Percentiles rank a stretch among this genome's conserved stretches.
Evolutionary conservation across 2,113 vertebrate genomes (phyloP).

Genomic region (Nicator chloris): DNA sequence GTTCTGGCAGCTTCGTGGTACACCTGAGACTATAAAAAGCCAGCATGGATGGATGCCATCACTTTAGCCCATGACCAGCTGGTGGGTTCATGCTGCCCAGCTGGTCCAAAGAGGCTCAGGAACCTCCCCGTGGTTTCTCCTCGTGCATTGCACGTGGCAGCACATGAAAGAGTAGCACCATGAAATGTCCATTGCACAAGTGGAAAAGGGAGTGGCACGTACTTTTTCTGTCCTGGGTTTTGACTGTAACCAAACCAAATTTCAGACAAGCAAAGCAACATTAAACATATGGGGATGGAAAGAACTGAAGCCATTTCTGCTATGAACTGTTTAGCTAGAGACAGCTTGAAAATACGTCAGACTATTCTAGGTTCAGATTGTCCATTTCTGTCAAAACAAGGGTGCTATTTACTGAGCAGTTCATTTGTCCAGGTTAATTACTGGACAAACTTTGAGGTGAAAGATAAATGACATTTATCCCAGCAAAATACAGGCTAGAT

Average conservation of each 20-base stretch:
- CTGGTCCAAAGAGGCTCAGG: neutral
- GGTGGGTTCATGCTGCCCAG: neutral
- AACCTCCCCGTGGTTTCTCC: neutral
- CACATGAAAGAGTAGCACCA: neutral
- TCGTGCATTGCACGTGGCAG: neutral
- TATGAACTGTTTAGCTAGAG: neutral
- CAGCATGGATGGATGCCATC: neutral
- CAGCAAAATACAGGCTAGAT: neutral
- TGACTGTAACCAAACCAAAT: neutral
- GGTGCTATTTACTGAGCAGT: neutral
- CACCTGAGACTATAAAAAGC: neutral
- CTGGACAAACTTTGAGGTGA: neutral
- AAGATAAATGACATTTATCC: neutral
- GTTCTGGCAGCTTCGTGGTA: neutral
- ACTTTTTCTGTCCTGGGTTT: neutral
- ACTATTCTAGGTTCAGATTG: neutral
- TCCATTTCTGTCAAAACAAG: neutral
- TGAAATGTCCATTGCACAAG: accelerated
- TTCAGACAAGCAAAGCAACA: neutral
- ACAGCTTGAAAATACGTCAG: neutral
- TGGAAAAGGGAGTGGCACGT: accelerated
- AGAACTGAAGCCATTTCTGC: neutral
- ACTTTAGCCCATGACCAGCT: neutral
- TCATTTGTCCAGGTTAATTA: neutral
- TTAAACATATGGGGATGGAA: neutral